phyloP scores from a whole-genome alignment of 2,888 invertebrate genomes.

The Dryadula phaetusa region DNA sequence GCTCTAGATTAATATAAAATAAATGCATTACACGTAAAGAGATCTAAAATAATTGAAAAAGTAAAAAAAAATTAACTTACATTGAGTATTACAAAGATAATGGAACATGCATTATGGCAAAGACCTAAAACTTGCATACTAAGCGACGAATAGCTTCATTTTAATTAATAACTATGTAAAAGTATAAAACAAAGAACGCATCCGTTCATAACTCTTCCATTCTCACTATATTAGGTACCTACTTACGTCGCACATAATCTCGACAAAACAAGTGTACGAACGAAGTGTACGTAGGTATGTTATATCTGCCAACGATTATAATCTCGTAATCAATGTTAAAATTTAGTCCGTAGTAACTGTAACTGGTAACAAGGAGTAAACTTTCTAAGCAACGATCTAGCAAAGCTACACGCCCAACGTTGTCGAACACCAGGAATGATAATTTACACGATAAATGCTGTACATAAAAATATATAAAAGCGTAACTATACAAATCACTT shows the following conservation, averaged over 20 bases:
- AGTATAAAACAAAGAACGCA: constrained; percentile 50
- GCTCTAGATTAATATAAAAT: constrained; percentile 73
- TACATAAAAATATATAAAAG: constrained; percentile 72
- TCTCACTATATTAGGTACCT: constrained; percentile 42
- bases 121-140: constrained; percentile 81
- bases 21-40: constrained; percentile 84
- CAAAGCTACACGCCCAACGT: constrained; percentile 46
- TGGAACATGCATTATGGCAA: constrained; percentile 85
- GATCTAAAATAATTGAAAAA: constrained; percentile 82
- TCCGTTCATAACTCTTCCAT: constrained; percentile 47
- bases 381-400: constrained; percentile 49
- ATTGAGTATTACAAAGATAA: constrained; percentile 83
- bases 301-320: constrained; percentile 31
- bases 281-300: constrained; percentile 21
- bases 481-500: constrained; percentile 80
- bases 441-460: constrained; percentile 75
- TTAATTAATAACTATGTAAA: constrained; percentile 67
- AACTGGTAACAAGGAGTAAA: constrained; percentile 77
- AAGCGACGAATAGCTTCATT: constrained; percentile 82
- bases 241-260: constrained; percentile 41
- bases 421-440: constrained; percentile 71
- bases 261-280: constrained; percentile 35
- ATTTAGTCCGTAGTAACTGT: constrained; percentile 70
- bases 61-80: constrained; percentile 74
- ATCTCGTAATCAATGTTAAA: constrained; percentile 38